phyloP scores from a whole-genome alignment of 2,113 vertebrate genomes.

The Lutjanus erythropterus region DNA sequence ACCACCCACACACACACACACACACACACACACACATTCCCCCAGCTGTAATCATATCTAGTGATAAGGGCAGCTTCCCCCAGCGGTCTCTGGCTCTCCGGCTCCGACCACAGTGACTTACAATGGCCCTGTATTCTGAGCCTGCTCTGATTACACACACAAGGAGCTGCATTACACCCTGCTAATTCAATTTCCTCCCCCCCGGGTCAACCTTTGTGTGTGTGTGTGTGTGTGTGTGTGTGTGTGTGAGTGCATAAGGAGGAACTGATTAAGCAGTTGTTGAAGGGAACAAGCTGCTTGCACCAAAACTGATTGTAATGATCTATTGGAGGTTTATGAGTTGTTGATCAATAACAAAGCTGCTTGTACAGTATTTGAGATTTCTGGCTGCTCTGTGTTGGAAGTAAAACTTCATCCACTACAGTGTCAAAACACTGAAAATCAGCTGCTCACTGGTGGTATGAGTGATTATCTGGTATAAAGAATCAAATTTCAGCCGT shows the following conservation, averaged over 20 bases:
- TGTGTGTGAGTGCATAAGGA: constrained; percentile 29
- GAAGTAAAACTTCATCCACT: neutral
- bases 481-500: neutral
- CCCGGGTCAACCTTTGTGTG: constrained; percentile 61
- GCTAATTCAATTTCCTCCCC: constrained; percentile 82
- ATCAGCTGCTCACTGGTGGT: neutral
- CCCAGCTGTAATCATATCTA: constrained; percentile 75
- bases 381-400: neutral
- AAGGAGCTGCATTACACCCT: constrained; percentile 77
- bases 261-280: constrained; percentile 57
- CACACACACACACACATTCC: constrained; percentile 58
- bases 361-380: neutral
- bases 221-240: constrained; percentile 37
- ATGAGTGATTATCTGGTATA: neutral
- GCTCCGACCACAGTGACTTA: constrained; percentile 59
- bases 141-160: constrained; percentile 80
- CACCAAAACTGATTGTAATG: constrained; percentile 16
- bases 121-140: constrained; percentile 76
- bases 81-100: constrained; percentile 62
- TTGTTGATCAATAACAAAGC: constrained; percentile 4
- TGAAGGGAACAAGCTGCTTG: constrained; percentile 52
- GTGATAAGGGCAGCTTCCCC: constrained; percentile 75
- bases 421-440: neutral
- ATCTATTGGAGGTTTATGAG: constrained; percentile 6
- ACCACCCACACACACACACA: constrained; percentile 13